phyloP scores from a whole-genome alignment of 2,888 invertebrate genomes.

The Tenodera sinensis region DNA sequence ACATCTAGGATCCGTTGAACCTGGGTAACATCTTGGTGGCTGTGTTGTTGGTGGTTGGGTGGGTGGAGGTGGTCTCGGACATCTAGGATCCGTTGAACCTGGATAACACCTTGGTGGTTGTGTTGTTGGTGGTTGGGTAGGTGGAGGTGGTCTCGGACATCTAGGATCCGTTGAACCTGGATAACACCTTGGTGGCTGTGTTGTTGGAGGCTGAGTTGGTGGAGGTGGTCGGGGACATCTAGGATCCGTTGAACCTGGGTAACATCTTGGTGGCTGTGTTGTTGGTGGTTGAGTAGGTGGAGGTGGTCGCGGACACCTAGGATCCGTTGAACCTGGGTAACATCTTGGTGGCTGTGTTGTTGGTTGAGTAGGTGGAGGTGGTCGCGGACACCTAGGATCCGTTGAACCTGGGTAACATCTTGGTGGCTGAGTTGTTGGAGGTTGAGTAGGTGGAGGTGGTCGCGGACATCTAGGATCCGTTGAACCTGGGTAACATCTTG shows the following conservation, averaged over 20 bases:
- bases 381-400: conserved; percentile 32
- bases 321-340: conserved; percentile 37
- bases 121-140: conserved; percentile 10
- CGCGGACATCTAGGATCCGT: conserved; percentile 33
- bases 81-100: conserved; percentile 41
- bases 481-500: conserved; percentile 41
- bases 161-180: conserved; percentile 37
- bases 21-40: conserved; percentile 37
- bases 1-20: conserved; percentile 40
- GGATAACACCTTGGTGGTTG: conserved; percentile 36
- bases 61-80: conserved; percentile 31
- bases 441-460: conserved; percentile 33
- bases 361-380: no score
- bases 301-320: conserved; percentile 30
- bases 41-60: conserved; percentile 10
- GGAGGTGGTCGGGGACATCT: conserved; percentile 27
- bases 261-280: conserved; percentile 11
- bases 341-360: conserved; percentile 35
- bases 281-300: neutral
- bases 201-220: neutral
- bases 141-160: conserved; percentile 34
- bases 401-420: conserved; percentile 29
- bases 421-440: conserved; percentile 8
- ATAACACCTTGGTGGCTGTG: conserved; percentile 36
- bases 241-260: conserved; percentile 27